phyloP scores from a whole-genome alignment of 1,140 invertebrate genomes.

The Brachionus rotundiformis region DNA sequence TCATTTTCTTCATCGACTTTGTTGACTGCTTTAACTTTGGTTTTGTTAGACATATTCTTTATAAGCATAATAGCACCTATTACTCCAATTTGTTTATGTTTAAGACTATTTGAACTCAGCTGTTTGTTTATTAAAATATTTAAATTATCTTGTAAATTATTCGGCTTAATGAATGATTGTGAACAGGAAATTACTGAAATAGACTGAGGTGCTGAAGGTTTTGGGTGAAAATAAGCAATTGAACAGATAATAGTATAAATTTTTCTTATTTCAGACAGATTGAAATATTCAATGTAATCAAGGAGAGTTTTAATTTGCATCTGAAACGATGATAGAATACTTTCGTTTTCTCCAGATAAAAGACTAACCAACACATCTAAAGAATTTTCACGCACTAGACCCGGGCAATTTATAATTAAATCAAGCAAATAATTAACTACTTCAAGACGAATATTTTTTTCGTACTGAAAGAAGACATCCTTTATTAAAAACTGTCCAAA shows the following conservation, averaged over 20 bases:
- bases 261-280: constrained; percentile 19
- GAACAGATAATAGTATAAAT: constrained; percentile 15
- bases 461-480: background rate
- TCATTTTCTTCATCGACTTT: constrained; percentile 10
- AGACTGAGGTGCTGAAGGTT: background rate
- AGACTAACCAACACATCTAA: constrained; percentile 6
- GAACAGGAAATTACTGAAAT: constrained; percentile 26
- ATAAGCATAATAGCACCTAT: constrained; percentile 44
- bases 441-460: background rate
- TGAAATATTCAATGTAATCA: constrained; percentile 36
- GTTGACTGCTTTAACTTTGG: background rate
- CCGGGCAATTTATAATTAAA: background rate
- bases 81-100: constrained; percentile 44
- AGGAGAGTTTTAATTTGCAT: constrained; percentile 34
- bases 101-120: constrained; percentile 22
- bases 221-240: constrained; percentile 39
- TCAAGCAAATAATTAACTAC: constrained; percentile 3
- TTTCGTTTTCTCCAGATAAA: background rate
- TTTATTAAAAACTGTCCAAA: constrained; percentile 3
- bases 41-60: background rate
- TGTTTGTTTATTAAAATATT: constrained; percentile 45
- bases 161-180: background rate
- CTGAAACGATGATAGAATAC: background rate
- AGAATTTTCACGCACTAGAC: background rate
- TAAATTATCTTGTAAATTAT: constrained; percentile 7